Evolutionary conservation across 2,888 invertebrate species (phyloP), one percentile per base, ranked within the genome.

Genomic region (Xestia c-nigrum): DNA sequence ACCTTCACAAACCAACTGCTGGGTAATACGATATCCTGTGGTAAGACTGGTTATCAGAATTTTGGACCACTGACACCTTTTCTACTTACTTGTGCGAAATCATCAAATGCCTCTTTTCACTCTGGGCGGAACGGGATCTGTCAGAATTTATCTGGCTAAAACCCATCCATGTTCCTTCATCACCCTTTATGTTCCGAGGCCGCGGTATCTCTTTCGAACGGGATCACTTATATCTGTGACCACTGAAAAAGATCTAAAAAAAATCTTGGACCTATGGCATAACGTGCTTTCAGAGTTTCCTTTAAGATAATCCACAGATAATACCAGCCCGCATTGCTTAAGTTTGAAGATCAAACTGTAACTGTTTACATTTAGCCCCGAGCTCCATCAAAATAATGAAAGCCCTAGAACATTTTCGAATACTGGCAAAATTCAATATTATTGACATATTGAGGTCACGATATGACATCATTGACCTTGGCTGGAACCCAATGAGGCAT

Each of bases 401-500:
- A 75, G 75, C 0, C 21, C 12, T 72, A 55, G 21, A 61, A 31
- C 66, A 67, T 69, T 84, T 84, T 84, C 59, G 47, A 76, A 80
- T 80, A 68, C 76, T 59, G 31, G 46, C 64, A 72, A 82, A 78
- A 63, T 24, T 72, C 75, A 79, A 76, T 61, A 47, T 50, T 12
- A 80, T 71, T 73, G 64, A 84, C 64, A 72, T 61, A 84, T 73
- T 76, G 64, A 84, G 81, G 76, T 65, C 81, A 80, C 38, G 52
- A 61, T 47, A 76, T 87, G 87, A 85, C 82, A 87, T 87, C 87
- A 87, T 43, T 79, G 77, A 69, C 87, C 87, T 87, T 87, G 80
- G n/a, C 70, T 80, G 78, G 66, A 80, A 69, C 65, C 78, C 74
- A 80, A 63, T 84, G 84, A 85, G 52, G 71, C 82, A 65, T 75